Percentiles rank a stretch among this genome's conserved stretches.
phyloP scores from a whole-genome alignment of 2,113 vertebrate genomes.

The Maccullochella peelii region DNA sequence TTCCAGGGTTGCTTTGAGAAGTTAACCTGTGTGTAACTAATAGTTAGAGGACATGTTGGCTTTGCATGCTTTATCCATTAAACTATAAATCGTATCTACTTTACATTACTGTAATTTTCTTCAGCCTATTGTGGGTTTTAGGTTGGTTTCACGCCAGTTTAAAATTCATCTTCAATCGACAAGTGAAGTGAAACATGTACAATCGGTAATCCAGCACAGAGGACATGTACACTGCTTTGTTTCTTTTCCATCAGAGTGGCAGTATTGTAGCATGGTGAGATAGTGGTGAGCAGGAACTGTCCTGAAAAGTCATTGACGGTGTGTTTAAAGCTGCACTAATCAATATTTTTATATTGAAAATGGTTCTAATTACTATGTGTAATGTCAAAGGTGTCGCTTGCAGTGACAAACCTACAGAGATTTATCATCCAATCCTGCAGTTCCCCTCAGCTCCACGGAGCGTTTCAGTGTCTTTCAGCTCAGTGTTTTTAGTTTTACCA shows the following conservation, averaged over 20 bases:
- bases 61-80: not conserved
- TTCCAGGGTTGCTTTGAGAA: not conserved
- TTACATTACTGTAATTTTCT: not conserved
- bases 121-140: not conserved
- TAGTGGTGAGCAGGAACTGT: too few relatives aligned
- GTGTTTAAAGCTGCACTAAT: not conserved
- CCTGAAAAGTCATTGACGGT: not conserved
- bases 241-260: too few relatives aligned
- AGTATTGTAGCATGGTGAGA: not conserved
- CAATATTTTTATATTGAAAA: not conserved
- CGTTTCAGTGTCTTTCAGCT: not conserved
- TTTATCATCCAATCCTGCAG: not conserved
- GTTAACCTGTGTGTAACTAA: not conserved
- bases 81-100: not conserved
- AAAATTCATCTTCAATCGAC: not conserved
- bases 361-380: not conserved
- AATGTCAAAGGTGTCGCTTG: not conserved
- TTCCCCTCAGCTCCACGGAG: not conserved
- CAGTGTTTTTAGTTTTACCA: not conserved
- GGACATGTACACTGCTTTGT: not conserved
- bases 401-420: not conserved
- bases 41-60: too few relatives aligned
- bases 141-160: not conserved
- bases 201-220: not conserved
- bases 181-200: not conserved